These are phyloP conservation scores for Mesorhabditis sp. DNA, from an alignment of 2,888 invertebrate genomes.

Conservation along the genomic window DNA sequence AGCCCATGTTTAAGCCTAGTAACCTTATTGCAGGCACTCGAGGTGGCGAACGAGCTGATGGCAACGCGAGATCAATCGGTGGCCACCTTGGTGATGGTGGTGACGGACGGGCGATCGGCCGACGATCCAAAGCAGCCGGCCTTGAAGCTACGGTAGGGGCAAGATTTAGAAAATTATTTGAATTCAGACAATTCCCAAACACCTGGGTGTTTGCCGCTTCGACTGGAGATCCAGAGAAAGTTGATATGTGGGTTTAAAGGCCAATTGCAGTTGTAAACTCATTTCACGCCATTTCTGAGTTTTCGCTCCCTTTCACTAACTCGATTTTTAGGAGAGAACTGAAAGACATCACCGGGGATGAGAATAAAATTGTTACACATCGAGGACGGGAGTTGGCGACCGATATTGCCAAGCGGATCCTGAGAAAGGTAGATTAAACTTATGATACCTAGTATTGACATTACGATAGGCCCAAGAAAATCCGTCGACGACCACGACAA, in stretches of 20 bases:
- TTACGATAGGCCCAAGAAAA: conserved; percentile 39
- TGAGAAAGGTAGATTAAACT: conserved; percentile 33
- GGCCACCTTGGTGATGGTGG: conserved; percentile 51
- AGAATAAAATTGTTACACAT: conserved; percentile 54
- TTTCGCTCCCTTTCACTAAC: neutral
- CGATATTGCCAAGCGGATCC: conserved; percentile 45
- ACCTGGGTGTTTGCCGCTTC: conserved; percentile 55
- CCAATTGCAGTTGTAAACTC: conserved; percentile 4
- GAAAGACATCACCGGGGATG: conserved; percentile 50
- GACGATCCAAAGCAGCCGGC: conserved; percentile 46
- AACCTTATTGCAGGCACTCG: conserved; percentile 35
- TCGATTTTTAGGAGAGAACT: conserved; percentile 47
- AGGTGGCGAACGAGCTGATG: conserved; percentile 47
- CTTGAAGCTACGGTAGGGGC: conserved; percentile 25
- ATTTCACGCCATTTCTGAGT: conserved; percentile 5
- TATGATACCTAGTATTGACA: neutral
- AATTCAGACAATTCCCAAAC: conserved; percentile 19
- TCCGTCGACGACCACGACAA: conserved; percentile 16
- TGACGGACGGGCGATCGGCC: conserved; percentile 50
- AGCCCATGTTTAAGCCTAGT: conserved; percentile 12
- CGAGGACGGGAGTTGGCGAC: conserved; percentile 50
- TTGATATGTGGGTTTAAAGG: conserved; percentile 37
- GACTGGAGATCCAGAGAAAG: conserved; percentile 49
- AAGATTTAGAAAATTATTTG: neutral
- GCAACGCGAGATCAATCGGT: conserved; percentile 44